These are phyloP conservation scores for Esox masquinongy DNA, from an alignment of 2,797 vertebrate genomes.

Conservation along the genomic window DNA sequence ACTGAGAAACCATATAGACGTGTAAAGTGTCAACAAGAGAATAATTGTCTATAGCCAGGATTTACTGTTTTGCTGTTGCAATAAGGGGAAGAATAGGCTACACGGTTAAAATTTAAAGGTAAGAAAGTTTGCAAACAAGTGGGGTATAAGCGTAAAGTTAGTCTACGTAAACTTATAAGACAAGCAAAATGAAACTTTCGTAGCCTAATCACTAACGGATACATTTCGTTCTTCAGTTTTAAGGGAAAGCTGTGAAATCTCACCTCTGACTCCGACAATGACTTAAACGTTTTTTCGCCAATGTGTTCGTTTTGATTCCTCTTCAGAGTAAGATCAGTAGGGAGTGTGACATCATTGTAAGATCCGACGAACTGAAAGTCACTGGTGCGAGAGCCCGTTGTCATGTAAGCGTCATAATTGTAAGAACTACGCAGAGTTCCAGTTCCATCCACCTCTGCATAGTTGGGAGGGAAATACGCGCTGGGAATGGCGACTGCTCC, in stretches of 20 bases:
- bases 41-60: too few relatives aligned
- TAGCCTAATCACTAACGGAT: too few relatives aligned
- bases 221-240: too few relatives aligned
- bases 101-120: too few relatives aligned
- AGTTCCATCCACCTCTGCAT: conserved; percentile 39
- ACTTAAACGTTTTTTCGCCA: neutral
- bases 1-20: too few relatives aligned
- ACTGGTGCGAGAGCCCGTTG: conserved; percentile 59
- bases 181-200: too few relatives aligned
- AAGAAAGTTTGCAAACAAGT: too few relatives aligned
- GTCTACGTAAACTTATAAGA: too few relatives aligned
- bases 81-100: too few relatives aligned
- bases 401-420: conserved; percentile 50
- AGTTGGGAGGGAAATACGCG: conserved; percentile 38
- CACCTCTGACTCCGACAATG: neutral
- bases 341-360: conserved; percentile 29
- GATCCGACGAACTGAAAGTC: conserved; percentile 61
- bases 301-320: neutral
- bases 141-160: too few relatives aligned
- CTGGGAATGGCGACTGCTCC: conserved; percentile 40
- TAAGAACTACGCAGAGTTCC: conserved; percentile 51
- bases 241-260: neutral
- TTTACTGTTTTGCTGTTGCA: too few relatives aligned
- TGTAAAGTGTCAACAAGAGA: too few relatives aligned
- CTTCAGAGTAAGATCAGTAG: neutral